phyloP scores from a whole-genome alignment of 2,888 invertebrate genomes.

The Nephrocerus scutellatus region DNA sequence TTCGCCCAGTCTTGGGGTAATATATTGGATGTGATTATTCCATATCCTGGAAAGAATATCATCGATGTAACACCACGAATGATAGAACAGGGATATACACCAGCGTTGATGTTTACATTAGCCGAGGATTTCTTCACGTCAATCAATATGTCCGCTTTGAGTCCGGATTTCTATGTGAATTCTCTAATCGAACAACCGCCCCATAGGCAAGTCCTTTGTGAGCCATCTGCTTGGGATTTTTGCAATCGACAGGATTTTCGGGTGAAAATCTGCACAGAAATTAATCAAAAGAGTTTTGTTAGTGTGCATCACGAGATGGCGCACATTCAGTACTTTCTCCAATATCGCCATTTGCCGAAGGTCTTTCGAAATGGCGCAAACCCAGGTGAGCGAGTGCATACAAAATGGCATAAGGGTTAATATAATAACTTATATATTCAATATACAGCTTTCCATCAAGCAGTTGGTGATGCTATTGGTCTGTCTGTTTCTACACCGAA shows the following conservation, averaged over 20 bases:
- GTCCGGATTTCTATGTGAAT: constrained; percentile 80
- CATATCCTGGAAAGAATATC: constrained; percentile 76
- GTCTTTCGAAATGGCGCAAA: constrained; percentile 88
- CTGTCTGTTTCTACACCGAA: constrained; percentile 77
- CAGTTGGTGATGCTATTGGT: constrained; percentile 82
- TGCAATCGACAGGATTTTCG: constrained; percentile 80
- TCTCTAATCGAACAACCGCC: constrained; percentile 76
- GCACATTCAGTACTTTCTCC: constrained; percentile 81
- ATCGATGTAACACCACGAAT: constrained; percentile 80
- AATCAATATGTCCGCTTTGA: constrained; percentile 78
- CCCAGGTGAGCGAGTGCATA: constrained; percentile 57
- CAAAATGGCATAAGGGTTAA: background rate
- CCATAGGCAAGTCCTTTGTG: constrained; percentile 72
- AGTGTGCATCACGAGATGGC: constrained; percentile 91
- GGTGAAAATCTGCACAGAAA: constrained; percentile 81
- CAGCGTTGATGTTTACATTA: constrained; percentile 72
- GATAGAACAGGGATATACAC: constrained; percentile 77
- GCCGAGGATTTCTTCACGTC: constrained; percentile 90
- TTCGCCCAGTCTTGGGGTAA: constrained; percentile 85
- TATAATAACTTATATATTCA: background rate
- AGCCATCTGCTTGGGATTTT: constrained; percentile 92
- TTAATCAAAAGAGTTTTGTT: constrained; percentile 77
- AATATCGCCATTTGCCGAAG: constrained; percentile 74
- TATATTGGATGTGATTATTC: constrained; percentile 70
- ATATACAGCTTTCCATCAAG: constrained; percentile 80